Percentiles rank a stretch among this genome's conserved stretches.
Evolutionary conservation across 2,888 invertebrate species (phyloP).

Genomic region (Melieria picta): DNA sequence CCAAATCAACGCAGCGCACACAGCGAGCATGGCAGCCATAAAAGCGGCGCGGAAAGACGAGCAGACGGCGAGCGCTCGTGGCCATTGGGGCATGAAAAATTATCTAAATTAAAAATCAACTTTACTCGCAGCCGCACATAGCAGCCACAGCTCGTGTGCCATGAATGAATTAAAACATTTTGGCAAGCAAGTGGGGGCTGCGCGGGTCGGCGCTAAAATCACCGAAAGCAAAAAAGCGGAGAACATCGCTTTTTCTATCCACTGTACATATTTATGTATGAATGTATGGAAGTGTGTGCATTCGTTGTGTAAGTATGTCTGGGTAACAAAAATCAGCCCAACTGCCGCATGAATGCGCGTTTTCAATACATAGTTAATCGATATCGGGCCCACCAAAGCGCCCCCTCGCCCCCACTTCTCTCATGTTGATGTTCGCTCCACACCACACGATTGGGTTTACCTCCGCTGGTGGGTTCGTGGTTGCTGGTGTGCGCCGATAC

Average conservation of each 20-base stretch:
- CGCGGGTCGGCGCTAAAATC: too few species aligned
- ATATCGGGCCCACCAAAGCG: too few species aligned
- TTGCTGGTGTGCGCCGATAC: not conserved
- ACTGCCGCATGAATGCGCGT: too few species aligned
- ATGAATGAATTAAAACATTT: too few species aligned
- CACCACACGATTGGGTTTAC: conserved; percentile 11
- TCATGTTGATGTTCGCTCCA: conserved; percentile 4
- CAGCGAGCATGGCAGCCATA: not conserved
- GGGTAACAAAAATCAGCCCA: not conserved
- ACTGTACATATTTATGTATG: not conserved
- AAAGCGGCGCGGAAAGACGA: not conserved
- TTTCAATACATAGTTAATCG: too few species aligned
- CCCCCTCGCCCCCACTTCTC: too few species aligned
- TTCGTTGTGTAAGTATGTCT: not conserved
- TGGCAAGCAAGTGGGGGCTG: too few species aligned
- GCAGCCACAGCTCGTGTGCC: too few species aligned
- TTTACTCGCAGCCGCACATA: conserved; percentile 24
- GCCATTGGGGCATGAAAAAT: conserved; percentile 30
- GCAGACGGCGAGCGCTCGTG: not conserved
- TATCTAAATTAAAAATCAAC: conserved; percentile 42
- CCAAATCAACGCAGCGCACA: not conserved
- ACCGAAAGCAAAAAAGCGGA: not conserved
- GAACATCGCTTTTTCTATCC: not conserved
- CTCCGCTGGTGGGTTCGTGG: not conserved
- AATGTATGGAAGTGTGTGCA: not conserved